phyloP scores from a whole-genome alignment of 2,888 invertebrate genomes.

The Esperia sulphurella region DNA sequence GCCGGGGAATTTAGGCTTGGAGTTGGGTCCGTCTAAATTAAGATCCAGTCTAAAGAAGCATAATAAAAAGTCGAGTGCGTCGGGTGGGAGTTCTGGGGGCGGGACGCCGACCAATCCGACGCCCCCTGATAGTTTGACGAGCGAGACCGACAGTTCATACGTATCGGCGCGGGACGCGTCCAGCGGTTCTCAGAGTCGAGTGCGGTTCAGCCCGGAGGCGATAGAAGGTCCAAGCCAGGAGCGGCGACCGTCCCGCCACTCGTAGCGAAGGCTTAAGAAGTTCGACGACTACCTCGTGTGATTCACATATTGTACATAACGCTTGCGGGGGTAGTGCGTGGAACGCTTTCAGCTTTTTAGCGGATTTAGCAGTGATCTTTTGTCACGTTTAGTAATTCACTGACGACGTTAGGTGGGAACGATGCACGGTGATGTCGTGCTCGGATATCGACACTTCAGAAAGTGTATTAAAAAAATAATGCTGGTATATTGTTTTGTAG shows the following conservation, averaged over 20 bases:
- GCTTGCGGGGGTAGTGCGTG: constrained; percentile 9
- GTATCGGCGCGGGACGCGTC: constrained; percentile 90
- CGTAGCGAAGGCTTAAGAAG: constrained; percentile 74
- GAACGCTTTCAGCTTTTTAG: not conserved
- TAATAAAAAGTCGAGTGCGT: constrained; percentile 72
- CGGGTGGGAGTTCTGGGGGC: constrained; percentile 81
- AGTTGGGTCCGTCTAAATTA: constrained; percentile 83
- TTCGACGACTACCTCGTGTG: constrained; percentile 75
- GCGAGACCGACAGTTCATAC: constrained; percentile 91
- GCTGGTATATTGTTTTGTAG: too few relatives aligned
- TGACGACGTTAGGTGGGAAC: too few relatives aligned
- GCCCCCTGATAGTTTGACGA: constrained; percentile 90
- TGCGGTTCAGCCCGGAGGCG: constrained; percentile 88
- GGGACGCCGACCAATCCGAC: constrained; percentile 90
- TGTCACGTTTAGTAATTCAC: not conserved
- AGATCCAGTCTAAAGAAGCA: constrained; percentile 90
- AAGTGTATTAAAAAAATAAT: too few relatives aligned
- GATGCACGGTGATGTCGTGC: too few relatives aligned
- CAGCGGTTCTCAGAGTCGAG: constrained; percentile 84
- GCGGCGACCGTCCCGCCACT: constrained; percentile 48
- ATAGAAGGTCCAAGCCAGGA: constrained; percentile 72
- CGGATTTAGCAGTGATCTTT: not conserved
- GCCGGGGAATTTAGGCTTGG: constrained; percentile 79
- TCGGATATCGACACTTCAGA: too few relatives aligned
- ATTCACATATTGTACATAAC: constrained; percentile 29